phyloP scores from a whole-genome alignment of 2,888 invertebrate species.

The Pyrochroa serraticornis region DNA sequence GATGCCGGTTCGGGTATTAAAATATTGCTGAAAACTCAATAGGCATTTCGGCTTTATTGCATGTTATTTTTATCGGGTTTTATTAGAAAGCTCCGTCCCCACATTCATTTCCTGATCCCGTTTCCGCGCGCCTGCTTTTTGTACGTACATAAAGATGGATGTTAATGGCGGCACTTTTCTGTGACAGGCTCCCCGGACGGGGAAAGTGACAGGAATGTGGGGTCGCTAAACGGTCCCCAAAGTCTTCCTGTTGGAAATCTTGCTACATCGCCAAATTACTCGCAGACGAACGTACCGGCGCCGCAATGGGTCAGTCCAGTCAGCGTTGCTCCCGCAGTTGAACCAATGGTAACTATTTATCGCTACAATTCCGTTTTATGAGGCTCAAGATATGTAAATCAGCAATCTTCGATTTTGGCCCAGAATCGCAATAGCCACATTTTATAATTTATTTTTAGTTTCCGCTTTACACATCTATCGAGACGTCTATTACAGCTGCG shows the following conservation, averaged over 20 bases:
- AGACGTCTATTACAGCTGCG: too few relatives aligned
- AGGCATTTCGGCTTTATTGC: not conserved
- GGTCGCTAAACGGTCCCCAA: constrained; percentile 46
- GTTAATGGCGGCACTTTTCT: constrained; percentile 30
- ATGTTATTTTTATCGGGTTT: constrained; percentile 8
- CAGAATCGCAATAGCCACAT: too few relatives aligned
- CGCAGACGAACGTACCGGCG: constrained; percentile 44
- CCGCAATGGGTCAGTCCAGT: constrained; percentile 61
- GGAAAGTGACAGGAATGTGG: constrained; percentile 49
- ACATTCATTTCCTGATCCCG: constrained; percentile 10
- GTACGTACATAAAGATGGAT: constrained; percentile 23
- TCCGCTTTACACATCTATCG: not conserved
- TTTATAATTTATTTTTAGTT: not conserved
- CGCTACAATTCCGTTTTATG: too few relatives aligned
- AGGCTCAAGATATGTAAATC: too few relatives aligned
- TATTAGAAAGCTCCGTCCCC: constrained; percentile 2
- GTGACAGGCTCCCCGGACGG: constrained; percentile 53
- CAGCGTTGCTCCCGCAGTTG: constrained; percentile 53
- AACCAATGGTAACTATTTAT: constrained; percentile 23
- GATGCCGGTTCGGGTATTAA: not conserved
- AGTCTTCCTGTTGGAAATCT: constrained; percentile 43
- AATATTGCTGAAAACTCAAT: constrained; percentile 7
- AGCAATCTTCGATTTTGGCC: too few relatives aligned
- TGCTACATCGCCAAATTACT: constrained; percentile 47
- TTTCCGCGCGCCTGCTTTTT: not conserved